Conservation (phyloP, 2,888 invertebrate genomes). For the Aelia acuminata region DNA sequence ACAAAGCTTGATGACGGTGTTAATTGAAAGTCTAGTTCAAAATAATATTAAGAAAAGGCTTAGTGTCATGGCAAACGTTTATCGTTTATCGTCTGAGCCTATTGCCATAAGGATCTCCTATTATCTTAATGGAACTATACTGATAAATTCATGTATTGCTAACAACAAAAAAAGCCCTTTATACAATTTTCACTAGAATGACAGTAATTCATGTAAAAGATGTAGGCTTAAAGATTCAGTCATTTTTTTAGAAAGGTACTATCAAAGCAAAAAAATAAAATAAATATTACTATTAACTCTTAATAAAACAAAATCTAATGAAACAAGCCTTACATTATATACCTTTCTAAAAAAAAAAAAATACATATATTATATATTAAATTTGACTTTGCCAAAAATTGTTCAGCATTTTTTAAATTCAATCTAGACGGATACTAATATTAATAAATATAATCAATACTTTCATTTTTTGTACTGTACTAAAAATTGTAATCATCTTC, state of each 20-base stretch:
- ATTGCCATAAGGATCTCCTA: constrained; percentile 8
- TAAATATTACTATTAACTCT: not conserved
- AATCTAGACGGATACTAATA: constrained; percentile 21
- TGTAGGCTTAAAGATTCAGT: constrained; percentile 4
- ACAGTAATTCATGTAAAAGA: constrained; percentile 25
- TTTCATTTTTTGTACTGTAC: constrained; percentile 19
- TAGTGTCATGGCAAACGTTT: constrained; percentile 25
- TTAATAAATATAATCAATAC: constrained; percentile 23
- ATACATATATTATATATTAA: too few species aligned
- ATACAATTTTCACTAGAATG: constrained; percentile 37
- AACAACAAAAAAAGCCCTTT: constrained; percentile 3
- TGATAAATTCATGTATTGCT: not conserved
- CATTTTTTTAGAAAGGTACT: constrained; percentile 35
- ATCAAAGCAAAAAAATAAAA: not conserved
- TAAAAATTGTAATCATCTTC: constrained; percentile 22
- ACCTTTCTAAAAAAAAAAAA: constrained; percentile 37
- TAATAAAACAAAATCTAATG: not conserved
- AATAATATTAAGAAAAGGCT: constrained; percentile 22
- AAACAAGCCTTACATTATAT: not conserved
- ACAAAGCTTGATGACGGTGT: constrained; percentile 44
- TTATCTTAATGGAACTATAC: not conserved
- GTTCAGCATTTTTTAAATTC: not conserved
- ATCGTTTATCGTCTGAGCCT: not conserved
- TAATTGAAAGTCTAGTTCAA: not conserved
- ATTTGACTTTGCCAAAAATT: constrained; percentile 25